Conservation (phyloP, 2,888 invertebrate genomes). For the Odontothrips loti region DNA sequence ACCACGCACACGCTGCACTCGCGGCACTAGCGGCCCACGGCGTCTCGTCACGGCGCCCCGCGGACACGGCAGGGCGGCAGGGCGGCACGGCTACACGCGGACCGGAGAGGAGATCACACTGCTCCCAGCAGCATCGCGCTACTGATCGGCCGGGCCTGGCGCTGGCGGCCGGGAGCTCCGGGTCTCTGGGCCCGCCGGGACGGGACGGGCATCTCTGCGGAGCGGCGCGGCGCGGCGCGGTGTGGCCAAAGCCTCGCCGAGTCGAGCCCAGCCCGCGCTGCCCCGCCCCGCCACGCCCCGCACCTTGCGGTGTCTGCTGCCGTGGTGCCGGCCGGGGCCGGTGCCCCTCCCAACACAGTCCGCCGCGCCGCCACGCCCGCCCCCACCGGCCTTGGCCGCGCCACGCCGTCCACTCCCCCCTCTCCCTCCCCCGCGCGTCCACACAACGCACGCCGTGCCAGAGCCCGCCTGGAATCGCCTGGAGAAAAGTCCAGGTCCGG, state of each 20-base stretch:
- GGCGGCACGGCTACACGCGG: no score
- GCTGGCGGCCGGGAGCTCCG: no score
- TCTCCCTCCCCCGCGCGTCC: neutral
- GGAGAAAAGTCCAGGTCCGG: neutral
- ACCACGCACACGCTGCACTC: no score
- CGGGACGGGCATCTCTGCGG: neutral
- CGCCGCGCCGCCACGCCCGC: neutral
- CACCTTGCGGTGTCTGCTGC: neutral
- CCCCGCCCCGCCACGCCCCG: neutral
- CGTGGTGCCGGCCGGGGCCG: neutral
- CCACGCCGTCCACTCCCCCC: neutral
- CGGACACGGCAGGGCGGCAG: no score
- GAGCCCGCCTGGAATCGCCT: neutral
- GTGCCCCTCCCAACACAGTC: neutral
- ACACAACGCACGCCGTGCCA: neutral
- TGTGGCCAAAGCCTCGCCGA: neutral
- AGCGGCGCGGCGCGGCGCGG: neutral
- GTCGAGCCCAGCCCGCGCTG: neutral
- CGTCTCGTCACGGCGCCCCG: no score
- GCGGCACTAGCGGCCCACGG: no score
- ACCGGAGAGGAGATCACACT: no score
- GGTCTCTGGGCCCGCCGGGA: no score
- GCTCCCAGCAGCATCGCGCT: no score
- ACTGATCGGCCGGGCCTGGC: no score
- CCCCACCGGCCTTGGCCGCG: conserved; percentile 10